Conservation (phyloP, 2,888 invertebrate genomes). For the Amphipoea oculea region DNA sequence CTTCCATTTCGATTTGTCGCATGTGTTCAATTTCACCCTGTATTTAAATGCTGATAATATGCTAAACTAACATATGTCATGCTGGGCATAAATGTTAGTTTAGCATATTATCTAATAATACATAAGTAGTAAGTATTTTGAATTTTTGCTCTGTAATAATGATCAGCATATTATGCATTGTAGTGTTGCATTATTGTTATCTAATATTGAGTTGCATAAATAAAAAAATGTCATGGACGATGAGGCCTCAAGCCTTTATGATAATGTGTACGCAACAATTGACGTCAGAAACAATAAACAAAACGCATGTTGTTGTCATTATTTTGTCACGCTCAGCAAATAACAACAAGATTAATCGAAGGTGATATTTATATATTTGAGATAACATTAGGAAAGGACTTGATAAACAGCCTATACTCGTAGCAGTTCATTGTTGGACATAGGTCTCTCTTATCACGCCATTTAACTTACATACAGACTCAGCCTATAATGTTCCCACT, state of each 20-base stretch:
- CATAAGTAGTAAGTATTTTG: too few relatives aligned
- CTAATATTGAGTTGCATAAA: too few relatives aligned
- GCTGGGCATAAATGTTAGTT: too few relatives aligned
- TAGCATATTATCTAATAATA: not conserved
- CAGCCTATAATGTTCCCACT: too few relatives aligned
- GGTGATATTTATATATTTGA: not conserved
- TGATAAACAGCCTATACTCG: not conserved
- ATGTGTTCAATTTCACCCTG: too few relatives aligned
- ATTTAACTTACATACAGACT: not conserved
- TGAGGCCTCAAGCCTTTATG: too few relatives aligned
- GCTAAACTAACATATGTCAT: too few relatives aligned
- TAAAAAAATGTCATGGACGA: too few relatives aligned
- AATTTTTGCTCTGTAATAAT: not conserved
- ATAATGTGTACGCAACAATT: constrained; percentile 20
- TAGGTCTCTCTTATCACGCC: not conserved
- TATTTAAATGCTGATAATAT: too few relatives aligned
- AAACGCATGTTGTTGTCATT: constrained; percentile 4
- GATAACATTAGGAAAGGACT: not conserved
- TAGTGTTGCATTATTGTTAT: too few relatives aligned
- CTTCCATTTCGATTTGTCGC: too few relatives aligned
- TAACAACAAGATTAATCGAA: not conserved
- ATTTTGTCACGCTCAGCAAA: constrained; percentile 20
- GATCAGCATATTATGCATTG: not conserved
- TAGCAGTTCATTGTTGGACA: not conserved
- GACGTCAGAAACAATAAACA: constrained; percentile 36